phyloP scores from a whole-genome alignment of 2,797 vertebrate species.

The Hydrolagus colliei region DNA sequence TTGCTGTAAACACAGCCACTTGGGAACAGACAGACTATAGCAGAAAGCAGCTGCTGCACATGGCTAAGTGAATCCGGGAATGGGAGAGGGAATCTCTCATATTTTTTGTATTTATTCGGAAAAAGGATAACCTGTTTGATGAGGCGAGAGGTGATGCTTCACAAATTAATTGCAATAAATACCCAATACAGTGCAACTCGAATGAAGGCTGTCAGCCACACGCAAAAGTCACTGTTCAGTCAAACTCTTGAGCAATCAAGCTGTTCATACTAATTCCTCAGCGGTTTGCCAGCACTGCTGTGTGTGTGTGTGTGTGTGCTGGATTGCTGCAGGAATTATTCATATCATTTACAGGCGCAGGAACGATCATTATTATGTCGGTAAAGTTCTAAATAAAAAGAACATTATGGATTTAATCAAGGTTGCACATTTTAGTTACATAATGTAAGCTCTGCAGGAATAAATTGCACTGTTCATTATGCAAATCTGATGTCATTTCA shows the following conservation, averaged over 20 bases:
- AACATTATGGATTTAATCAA: neutral
- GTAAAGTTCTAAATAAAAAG: neutral
- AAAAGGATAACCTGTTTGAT: constrained; percentile 1
- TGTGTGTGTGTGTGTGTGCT: neutral
- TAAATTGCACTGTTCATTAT: no score
- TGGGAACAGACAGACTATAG: constrained; percentile 21
- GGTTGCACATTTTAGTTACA: neutral
- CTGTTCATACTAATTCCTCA: neutral
- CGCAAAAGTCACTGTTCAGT: neutral
- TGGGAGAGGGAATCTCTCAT: neutral
- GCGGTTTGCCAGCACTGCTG: constrained; percentile 1
- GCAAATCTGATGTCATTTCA: neutral
- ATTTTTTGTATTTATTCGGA: constrained; percentile 4
- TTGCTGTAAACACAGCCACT: constrained; percentile 33
- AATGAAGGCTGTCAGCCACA: constrained; percentile 15
- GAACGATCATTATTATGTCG: neutral
- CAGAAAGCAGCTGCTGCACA: constrained; percentile 32
- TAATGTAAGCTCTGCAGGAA: neutral
- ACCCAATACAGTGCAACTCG: neutral
- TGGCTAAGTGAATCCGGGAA: neutral
- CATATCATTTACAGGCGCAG: neutral
- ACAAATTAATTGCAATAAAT: neutral
- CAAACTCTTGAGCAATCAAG: constrained; percentile 10
- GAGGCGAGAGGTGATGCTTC: neutral
- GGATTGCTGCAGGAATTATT: neutral